Conservation (phyloP, 1,140 invertebrate genomes). For the Anoplophora glabripennis region DNA sequence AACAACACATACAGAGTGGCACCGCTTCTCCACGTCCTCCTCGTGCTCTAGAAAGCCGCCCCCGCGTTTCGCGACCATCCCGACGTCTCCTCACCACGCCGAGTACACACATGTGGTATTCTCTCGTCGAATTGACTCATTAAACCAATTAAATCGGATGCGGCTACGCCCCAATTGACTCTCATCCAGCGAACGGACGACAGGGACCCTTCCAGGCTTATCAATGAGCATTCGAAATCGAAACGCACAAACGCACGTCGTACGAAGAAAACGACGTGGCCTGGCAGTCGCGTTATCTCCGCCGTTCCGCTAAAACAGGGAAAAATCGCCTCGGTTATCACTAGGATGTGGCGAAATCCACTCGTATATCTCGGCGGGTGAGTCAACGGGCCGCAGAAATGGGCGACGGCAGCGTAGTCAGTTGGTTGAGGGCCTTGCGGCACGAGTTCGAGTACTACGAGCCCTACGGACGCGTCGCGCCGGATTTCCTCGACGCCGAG, state of each 20-base stretch:
- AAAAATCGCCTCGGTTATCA: conserved; percentile 6
- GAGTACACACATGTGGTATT: too few species aligned
- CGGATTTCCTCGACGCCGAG: conserved; percentile 9
- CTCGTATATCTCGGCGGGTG: conserved; percentile 3
- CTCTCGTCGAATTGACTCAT: too few species aligned
- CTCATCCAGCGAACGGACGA: neutral
- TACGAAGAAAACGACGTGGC: too few species aligned
- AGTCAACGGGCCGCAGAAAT: conserved; percentile 3
- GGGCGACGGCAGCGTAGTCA: conserved; percentile 24
- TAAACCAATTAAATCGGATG: neutral
- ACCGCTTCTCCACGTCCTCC: too few species aligned
- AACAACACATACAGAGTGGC: too few species aligned
- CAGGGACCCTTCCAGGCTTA: conserved; percentile 1
- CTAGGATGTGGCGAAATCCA: conserved; percentile 11
- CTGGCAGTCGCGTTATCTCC: neutral
- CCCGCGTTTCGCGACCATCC: too few species aligned
- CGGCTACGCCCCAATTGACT: conserved; percentile 13
- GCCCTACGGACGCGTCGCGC: conserved; percentile 1
- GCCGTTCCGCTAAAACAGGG: conserved; percentile 4
- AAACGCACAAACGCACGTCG: too few species aligned
- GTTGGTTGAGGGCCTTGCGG: conserved; percentile 25
- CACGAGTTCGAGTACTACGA: conserved; percentile 28
- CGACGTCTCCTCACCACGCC: too few species aligned
- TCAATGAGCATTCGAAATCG: conserved; percentile 4
- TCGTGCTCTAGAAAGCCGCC: too few species aligned